phyloP scores from a whole-genome alignment of 2,113 vertebrate genomes.

The Indicator maculatus region DNA sequence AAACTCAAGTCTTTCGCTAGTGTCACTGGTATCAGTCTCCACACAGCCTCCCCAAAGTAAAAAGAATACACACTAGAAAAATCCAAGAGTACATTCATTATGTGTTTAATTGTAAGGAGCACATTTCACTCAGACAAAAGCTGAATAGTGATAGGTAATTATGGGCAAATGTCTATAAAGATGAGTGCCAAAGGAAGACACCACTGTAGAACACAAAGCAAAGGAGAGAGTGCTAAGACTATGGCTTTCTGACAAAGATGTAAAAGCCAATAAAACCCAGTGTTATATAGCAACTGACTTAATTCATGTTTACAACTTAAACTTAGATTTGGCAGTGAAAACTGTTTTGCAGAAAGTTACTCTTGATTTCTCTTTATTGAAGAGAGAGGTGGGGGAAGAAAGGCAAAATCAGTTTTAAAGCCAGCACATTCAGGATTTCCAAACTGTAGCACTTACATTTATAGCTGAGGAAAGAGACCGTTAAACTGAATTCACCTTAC shows the following conservation, averaged over 20 bases:
- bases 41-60: background rate
- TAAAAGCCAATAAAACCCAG: background rate
- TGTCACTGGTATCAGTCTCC: background rate
- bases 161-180: background rate
- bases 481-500: background rate
- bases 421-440: background rate
- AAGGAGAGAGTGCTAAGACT: background rate
- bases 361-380: background rate
- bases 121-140: background rate
- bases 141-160: background rate
- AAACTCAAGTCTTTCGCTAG: background rate
- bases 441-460: background rate
- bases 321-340: background rate
- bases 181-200: background rate
- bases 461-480: background rate
- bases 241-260: background rate
- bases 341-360: background rate
- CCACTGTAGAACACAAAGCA: rapidly evolving
- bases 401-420: background rate
- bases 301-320: background rate
- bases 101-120: background rate
- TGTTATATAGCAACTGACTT: background rate
- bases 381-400: background rate
- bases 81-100: background rate
- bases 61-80: background rate